Base-by-base conservation (phyloP, 1,140 invertebrate genomes). In the Pantala flavescens region DNA sequence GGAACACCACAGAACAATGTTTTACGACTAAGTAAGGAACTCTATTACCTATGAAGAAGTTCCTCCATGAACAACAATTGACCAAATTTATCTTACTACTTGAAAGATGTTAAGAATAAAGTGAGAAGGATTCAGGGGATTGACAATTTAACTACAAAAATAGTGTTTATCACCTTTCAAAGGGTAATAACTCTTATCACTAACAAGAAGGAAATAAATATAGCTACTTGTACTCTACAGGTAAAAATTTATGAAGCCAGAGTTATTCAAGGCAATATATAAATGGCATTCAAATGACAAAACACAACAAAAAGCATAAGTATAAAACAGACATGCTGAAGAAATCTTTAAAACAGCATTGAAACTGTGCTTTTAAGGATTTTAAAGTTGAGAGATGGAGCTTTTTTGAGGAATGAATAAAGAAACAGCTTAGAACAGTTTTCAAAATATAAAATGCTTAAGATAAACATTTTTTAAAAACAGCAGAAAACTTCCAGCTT, bases 1-100 rank as follows among this genome's bases (percentile, higher is more conserved):
- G 24, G 73, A 71, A 75, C 55, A 74, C 73, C 43, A 74, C 43
- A 74, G 73, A 63, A 74, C 73, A 74, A 74, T 74, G 23, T 24
- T 74, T 42, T 70, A 74, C 73, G 43, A 74, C 73, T 49, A 74
- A 72, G 23, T 42, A n/a, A 72, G 71, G 28, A 71, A 72, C 49
- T 63, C 49, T 19, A 63, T 19, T 63, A 63, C 49, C n/a, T 21
- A 63, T 63, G 49, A 63, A 63, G 49, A 21, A 63, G 49, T 63
- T 63, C 49, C 49, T 63, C n/a, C 49, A 63, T 3, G 12, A 63
- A 19, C 14, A 63, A 16, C n/a, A 21, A 63, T 16, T 63, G 49
- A 63, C 16, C 49, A 63, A 63, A 63, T 63, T 63, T 21, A 63
- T 63, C 16, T 7, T 19, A 63, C 49, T 63, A 63, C 49, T 63